These are phyloP conservation scores for Pseudoips prasinana DNA, from an alignment of 2,888 invertebrate species.

Conservation along the genomic window DNA sequence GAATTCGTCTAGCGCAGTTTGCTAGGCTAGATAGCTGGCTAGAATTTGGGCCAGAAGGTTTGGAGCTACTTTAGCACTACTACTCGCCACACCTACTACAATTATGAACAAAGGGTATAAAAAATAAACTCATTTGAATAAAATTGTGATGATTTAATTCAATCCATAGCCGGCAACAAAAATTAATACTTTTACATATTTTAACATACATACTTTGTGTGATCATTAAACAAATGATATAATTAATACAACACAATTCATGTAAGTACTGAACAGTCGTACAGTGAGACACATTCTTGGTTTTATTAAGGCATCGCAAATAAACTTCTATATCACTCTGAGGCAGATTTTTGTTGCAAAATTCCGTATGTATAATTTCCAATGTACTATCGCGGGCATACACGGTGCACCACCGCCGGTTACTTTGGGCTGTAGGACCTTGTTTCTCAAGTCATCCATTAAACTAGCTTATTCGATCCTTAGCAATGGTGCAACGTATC, in stretches of 20 bases:
- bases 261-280: constrained; percentile 13
- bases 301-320: constrained; percentile 16
- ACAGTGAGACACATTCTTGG: constrained; percentile 7
- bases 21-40: too few relatives aligned
- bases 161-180: constrained; percentile 70
- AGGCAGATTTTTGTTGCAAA: neutral
- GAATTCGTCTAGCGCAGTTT: too few relatives aligned
- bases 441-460: too few relatives aligned
- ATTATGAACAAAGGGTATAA: too few relatives aligned
- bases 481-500: too few relatives aligned
- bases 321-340: constrained; percentile 12
- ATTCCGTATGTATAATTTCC: neutral
- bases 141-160: constrained; percentile 77
- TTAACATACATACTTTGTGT: constrained; percentile 28
- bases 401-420: too few relatives aligned
- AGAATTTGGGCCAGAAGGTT: too few relatives aligned
- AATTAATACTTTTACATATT: constrained; percentile 42
- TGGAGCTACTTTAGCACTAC: too few relatives aligned
- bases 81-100: too few relatives aligned
- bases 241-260: constrained; percentile 25
- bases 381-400: neutral
- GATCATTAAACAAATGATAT: constrained; percentile 25
- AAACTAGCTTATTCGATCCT: too few relatives aligned
- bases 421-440: too few relatives aligned
- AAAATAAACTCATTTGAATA: constrained; percentile 48